Percentiles rank a stretch among this genome's conserved stretches.
Conservation (phyloP, 2,888 invertebrate genomes). For the Torymus aiolomorphi region DNA sequence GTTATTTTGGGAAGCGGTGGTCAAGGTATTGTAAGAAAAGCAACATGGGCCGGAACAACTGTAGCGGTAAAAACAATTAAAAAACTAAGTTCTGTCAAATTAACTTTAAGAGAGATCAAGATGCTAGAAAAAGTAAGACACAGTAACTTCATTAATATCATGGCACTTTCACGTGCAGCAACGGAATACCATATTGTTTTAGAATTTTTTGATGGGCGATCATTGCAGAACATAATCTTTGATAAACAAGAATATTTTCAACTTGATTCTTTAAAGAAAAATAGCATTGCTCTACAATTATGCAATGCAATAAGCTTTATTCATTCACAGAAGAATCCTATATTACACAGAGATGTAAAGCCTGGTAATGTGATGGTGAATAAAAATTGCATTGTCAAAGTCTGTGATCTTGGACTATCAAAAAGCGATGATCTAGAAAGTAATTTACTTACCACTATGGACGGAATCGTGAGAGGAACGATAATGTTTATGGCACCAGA, state of each 20-base stretch:
- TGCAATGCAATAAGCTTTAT: constrained; percentile 26
- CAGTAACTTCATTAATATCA: constrained; percentile 20
- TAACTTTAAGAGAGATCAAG: neutral
- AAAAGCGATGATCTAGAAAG: neutral
- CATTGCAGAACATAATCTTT: too few species aligned
- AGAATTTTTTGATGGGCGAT: too few species aligned
- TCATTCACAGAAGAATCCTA: too few species aligned
- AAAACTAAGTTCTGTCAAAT: too few species aligned
- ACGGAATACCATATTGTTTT: too few species aligned
- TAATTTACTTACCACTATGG: neutral
- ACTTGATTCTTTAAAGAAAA: neutral
- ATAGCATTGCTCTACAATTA: neutral
- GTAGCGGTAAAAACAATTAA: constrained; percentile 21
- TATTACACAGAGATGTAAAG: too few species aligned
- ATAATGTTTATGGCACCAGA: neutral
- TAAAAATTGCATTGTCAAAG: neutral
- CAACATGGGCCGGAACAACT: neutral
- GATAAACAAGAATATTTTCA: neutral
- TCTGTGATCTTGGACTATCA: neutral
- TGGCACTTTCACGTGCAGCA: neutral
- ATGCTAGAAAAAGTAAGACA: constrained; percentile 31
- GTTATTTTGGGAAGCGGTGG: neutral
- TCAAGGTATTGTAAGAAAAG: constrained; percentile 3
- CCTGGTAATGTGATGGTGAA: too few species aligned
- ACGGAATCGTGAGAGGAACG: neutral